Base-by-base conservation (phyloP, 2,113 vertebrate species). In the Rhagologus leucostigma region DNA sequence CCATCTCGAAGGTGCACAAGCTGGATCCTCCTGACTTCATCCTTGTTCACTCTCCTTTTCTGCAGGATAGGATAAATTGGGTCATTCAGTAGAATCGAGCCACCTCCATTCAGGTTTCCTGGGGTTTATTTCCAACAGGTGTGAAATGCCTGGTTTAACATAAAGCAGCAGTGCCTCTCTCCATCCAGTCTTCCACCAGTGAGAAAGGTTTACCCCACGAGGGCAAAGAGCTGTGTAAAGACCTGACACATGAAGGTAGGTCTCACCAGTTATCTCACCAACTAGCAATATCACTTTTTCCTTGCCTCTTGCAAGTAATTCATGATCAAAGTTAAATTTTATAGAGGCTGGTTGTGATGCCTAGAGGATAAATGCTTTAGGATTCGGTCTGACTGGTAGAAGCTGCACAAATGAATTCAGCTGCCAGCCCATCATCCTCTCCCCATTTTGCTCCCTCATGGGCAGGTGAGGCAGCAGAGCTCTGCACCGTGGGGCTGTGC, bases 401-500 rank as follows among this genome's bases (percentile, higher is more conserved):
- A 73, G n/a, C 39, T 63, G 46, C 71, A 55, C 55, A 64, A 33
- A 81, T 68, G 39, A 62, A 64, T n/a, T 16, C 33, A 18, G 18
- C 26, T 88, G 64, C 60, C 7, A 2, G 52, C 50, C 50, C 87
- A 71, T n/a, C 29, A 39, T 35, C 27, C 44, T 93, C 33, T 71
- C 30, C 41, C 23, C 15, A 1, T 50, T 74, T 46, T 68, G 10
- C 29, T 88, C 20, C 56, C 20, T 62, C 7, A 7, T 26, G 42
- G 78, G 27, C 26, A 79, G n/a, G 60, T 50, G 30, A 89, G 59
- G 79, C 57, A 90, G 63, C 59, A 35, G 37, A 76, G 27, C 29
- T 89, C 41, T 70, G 77, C n/a, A 2, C 29, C 16, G 0, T 0
- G 1, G 37, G 37, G 9, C 37, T 30, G 41, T 42, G 16, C n/a